Evolutionary conservation across 2,113 vertebrate genomes (phyloP), one percentile per base, ranked within the genome.

Genomic region (Colistium nudipinnis): DNA sequence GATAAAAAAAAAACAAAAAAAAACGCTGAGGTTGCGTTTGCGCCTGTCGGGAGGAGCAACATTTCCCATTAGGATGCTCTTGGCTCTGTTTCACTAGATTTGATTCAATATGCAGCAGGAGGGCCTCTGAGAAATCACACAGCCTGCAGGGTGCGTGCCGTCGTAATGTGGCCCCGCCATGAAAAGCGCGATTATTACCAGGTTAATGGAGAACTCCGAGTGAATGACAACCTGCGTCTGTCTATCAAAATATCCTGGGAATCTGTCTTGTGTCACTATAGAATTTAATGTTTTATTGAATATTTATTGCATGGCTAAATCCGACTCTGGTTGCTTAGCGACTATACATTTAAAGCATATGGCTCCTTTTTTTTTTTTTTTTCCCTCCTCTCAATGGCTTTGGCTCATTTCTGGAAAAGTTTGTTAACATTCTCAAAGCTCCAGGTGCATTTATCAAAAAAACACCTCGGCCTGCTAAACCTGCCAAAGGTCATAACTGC

Each of bases 41-140:
- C 66, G 70, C 43, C 48, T 80, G 82, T 65, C 60, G 39, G 75
- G 75, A 69, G 28, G 80, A 89, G 72, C 76, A 70, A 41, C 43
- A 44, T 78, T 87, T 84, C 78, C 72, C 71, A 87, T 82, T 74
- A 81, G 44, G 51, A 67, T 74, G 41, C 20, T 57, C 81, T n/a
- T 64, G 71, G 39, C 70, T 86, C 27, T 67, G 70, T 80, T 87
- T 82, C 86, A 80, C 80, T 74, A 80, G 72, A 81, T 87, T 85
- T 84, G 71, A 87, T 87, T 88, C 60, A 81, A 82, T 87, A 87
- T 85, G 78, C 75, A 69, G 44, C n/a, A n/a, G n/a, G n/a, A 82
- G 72, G 76, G 75, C 83, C 83, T 83, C 55, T 76, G 76, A 83
- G 76, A 78, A 85, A 82, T 74, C 78, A 66, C 39, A 81, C 63